Evolutionary conservation across 2,888 invertebrate genomes (phyloP).

Genomic region (Synanthedon formicaeformis): DNA sequence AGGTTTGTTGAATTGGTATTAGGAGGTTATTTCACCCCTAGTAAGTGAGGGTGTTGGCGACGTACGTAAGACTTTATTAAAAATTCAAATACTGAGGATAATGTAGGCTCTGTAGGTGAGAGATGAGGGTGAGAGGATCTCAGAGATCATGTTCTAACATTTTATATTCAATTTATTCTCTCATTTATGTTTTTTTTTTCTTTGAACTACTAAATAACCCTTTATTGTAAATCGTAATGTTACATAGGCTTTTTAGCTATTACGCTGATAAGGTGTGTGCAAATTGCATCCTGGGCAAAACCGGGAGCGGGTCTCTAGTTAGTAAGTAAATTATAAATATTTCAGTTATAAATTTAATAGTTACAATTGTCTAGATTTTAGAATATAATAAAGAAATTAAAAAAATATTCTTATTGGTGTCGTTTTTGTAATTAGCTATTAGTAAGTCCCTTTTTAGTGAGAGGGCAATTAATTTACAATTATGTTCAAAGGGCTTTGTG

Average conservation of each 20-base stretch:
- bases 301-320: no score
- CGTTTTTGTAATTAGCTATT: constrained; percentile 42
- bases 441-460: constrained; percentile 19
- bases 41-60: constrained; percentile 13
- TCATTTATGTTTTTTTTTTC: no score
- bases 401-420: constrained; percentile 14
- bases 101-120: constrained; percentile 12
- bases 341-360: no score
- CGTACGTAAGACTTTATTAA: constrained; percentile 16
- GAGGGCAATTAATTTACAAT: constrained; percentile 59
- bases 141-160: constrained; percentile 15
- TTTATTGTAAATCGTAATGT: no score
- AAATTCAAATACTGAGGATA: constrained; percentile 20
- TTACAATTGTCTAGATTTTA: no score
- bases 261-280: no score
- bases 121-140: constrained; percentile 24
- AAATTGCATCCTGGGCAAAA: no score
- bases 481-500: constrained; percentile 48
- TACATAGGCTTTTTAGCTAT: no score
- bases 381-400: no score
- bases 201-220: no score
- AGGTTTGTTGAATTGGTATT: constrained; percentile 5
- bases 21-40: constrained; percentile 8
- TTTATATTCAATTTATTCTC: constrained; percentile 23
- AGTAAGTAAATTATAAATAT: no score